phyloP scores from a whole-genome alignment of 53 echinoderm and acorn worm species.

The Glandiceps talaboti region DNA sequence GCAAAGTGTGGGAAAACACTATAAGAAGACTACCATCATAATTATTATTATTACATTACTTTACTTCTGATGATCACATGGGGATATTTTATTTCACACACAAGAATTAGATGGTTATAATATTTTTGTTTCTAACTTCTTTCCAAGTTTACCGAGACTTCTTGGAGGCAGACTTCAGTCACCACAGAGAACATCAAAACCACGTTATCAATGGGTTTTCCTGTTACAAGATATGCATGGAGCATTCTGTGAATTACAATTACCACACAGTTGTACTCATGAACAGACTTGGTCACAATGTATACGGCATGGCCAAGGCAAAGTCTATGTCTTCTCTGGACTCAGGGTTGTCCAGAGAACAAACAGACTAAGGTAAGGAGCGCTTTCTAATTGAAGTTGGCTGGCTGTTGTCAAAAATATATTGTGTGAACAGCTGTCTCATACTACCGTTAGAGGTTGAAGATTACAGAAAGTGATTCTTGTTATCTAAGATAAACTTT shows the following conservation, averaged over 20 bases:
- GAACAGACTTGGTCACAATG: conserved; percentile 19
- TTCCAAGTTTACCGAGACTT: neutral
- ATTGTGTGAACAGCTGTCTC: no score
- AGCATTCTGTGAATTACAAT: conserved; percentile 59
- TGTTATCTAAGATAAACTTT: no score
- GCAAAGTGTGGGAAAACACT: no score
- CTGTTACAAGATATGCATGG: conserved; percentile 50
- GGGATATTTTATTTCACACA: no score
- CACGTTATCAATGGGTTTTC: conserved; percentile 17
- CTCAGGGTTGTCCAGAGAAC: conserved; percentile 43
- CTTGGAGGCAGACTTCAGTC: neutral
- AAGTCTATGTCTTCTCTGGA: conserved; percentile 32
- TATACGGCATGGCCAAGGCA: conserved; percentile 28
- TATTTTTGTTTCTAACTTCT: neutral
- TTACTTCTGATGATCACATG: no score
- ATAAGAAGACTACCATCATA: no score
- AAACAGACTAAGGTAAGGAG: conserved; percentile 42
- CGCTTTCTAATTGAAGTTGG: no score
- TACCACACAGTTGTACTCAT: conserved; percentile 14
- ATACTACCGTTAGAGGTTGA: no score
- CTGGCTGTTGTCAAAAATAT: no score
- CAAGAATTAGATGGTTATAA: no score
- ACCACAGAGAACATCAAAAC: neutral
- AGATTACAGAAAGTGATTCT: no score
- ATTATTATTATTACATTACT: no score